phyloP scores from a whole-genome alignment of 2,888 invertebrate species.

The Halocaridina rubra region DNA sequence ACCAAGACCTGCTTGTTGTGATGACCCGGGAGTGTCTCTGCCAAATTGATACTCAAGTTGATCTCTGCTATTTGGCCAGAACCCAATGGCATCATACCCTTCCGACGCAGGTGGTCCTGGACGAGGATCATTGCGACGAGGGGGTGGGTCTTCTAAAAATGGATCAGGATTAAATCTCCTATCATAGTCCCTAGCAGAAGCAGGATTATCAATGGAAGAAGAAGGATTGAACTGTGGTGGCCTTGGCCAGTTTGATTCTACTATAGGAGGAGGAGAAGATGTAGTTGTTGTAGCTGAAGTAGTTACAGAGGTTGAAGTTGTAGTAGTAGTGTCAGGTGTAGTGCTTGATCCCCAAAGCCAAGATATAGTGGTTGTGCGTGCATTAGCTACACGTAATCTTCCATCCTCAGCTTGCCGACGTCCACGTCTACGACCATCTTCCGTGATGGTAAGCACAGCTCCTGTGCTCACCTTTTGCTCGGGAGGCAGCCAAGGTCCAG shows the following conservation, averaged over 20 bases:
- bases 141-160: not conserved
- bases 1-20: not conserved
- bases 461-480: constrained; percentile 51
- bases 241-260: not conserved
- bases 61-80: constrained; percentile 41
- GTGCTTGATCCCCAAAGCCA: constrained; percentile 37
- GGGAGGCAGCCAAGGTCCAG: constrained; percentile 28
- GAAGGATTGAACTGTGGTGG: not conserved
- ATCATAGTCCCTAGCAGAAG: not conserved
- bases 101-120: not conserved
- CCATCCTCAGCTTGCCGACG: constrained; percentile 9
- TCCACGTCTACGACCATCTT: not conserved
- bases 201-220: not conserved
- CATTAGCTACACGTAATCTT: constrained; percentile 38
- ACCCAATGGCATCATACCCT: constrained; percentile 29
- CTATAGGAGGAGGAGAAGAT: not conserved
- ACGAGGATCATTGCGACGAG: not conserved
- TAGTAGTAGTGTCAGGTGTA: not conserved
- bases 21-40: not conserved
- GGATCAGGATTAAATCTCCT: not conserved
- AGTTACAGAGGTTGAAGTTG: not conserved
- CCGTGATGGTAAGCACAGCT: constrained; percentile 37
- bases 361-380: constrained; percentile 45
- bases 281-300: constrained; percentile 15
- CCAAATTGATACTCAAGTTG: not conserved